Evolutionary conservation across 2,113 vertebrate species (phyloP).

Genomic region (Gambusia holbrooki): DNA sequence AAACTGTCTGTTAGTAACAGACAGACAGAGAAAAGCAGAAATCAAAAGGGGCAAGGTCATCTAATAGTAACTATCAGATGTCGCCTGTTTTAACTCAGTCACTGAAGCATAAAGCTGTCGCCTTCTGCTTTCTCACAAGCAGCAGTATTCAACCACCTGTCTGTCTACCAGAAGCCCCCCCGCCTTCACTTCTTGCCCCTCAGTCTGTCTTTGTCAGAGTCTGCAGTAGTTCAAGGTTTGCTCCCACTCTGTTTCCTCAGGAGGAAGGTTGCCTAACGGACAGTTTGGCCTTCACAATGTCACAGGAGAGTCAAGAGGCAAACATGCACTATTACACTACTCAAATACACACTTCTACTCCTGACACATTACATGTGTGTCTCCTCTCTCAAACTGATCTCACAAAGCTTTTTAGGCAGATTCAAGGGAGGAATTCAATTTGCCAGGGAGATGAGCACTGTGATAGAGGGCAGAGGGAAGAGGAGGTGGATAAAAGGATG

Average conservation of each 20-base stretch:
- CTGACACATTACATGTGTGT: neutral
- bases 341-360: slow-evolving; percentile 7
- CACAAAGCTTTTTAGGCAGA: slow-evolving; percentile 56
- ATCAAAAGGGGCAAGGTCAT: slow-evolving; percentile 51
- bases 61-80: slow-evolving; percentile 46
- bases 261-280: slow-evolving; percentile 36
- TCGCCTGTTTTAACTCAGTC: slow-evolving; percentile 35
- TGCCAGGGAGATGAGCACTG: slow-evolving; percentile 53
- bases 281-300: slow-evolving; percentile 48
- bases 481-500: slow-evolving; percentile 43
- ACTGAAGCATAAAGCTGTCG: slow-evolving; percentile 38
- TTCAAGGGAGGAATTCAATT: slow-evolving; percentile 65
- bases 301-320: slow-evolving; percentile 44
- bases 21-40: slow-evolving; percentile 28
- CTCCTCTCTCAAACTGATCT: slow-evolving; percentile 6
- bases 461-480: slow-evolving; percentile 46
- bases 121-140: slow-evolving; percentile 25
- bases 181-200: slow-evolving; percentile 20
- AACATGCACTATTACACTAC: neutral
- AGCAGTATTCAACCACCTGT: slow-evolving; percentile 29
- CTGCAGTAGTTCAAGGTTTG: slow-evolving; percentile 54
- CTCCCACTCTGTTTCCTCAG: slow-evolving; percentile 22
- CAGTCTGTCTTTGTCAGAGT: slow-evolving; percentile 49
- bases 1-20: slow-evolving; percentile 58
- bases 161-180: slow-evolving; percentile 22